Evolutionary conservation across 2,113 vertebrate genomes (phyloP).

Genomic region (Bolborhynchus lineola): DNA sequence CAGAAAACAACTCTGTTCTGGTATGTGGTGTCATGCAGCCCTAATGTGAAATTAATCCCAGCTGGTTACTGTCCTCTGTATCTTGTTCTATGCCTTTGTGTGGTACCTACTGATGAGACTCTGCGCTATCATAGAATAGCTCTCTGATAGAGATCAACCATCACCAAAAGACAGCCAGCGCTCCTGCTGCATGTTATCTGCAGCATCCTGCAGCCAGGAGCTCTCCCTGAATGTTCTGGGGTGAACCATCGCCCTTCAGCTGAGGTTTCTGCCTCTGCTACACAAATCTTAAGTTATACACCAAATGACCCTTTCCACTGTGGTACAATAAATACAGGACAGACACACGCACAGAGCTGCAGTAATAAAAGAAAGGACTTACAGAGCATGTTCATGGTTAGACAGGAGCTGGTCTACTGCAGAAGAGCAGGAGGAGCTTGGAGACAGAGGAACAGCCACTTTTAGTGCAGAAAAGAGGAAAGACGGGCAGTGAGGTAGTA

Average conservation of each 20-base stretch:
- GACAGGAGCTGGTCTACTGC: conserved; percentile 93
- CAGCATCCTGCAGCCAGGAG: not conserved
- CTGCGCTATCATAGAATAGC: not conserved
- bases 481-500: conserved; percentile 58
- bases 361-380: conserved; percentile 73
- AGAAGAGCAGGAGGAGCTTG: conserved; percentile 94
- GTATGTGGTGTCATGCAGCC: not conserved
- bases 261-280: not conserved
- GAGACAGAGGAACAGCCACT: conserved; percentile 92
- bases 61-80: not conserved
- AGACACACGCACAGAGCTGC: not conserved
- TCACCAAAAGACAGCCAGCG: not conserved
- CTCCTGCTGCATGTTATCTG: not conserved
- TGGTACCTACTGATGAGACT: not conserved
- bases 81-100: not conserved
- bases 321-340: not conserved
- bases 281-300: not conserved
- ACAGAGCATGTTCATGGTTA: conserved; percentile 79
- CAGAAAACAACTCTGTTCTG: not conserved
- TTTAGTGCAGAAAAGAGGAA: conserved; percentile 62
- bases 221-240: not conserved
- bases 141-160: not conserved
- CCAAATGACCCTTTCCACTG: not conserved
- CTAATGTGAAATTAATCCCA: not conserved
- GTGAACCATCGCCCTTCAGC: not conserved